Evolutionary conservation across 1,140 invertebrate genomes (phyloP), one percentile per base, ranked within the genome.

Genomic region (Penaeus indicus): DNA sequence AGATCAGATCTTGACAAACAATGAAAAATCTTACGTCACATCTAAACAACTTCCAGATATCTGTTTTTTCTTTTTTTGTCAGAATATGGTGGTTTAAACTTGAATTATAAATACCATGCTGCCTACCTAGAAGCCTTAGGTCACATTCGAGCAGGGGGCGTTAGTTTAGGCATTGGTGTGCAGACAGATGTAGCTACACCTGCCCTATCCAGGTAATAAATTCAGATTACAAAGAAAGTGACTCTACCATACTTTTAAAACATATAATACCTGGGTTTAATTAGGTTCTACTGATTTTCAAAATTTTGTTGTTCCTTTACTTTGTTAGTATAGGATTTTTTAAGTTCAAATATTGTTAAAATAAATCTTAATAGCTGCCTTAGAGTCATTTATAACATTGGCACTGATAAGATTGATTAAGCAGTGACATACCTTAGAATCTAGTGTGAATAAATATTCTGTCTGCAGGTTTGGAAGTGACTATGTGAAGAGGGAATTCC

Each of bases 11-110:
- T 69, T 69, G 16, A 69, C n/a, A 69, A 69, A 18, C 22, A 69
- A 69, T 69, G 67, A 47, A 5, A 3, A 21, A 77, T 32, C 47
- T 3, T 75, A 32, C 5, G 5, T 38, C 38, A 38, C 5, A 38
- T 38, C 5, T 38, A 38, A 38, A 32, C 42, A 27, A 54, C 21
- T 27, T 1, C 62, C 11, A 22, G 54, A 54, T 80, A 78, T 61
- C 11, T 75, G 83, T 63, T 86, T 90, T 62, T 86, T 25, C 47
- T 75, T 7, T 86, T 92, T 92, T 86, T 38, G 38, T 38, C 87
- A 94, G 95, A 94, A 90, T 95, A 94, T 93, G 94, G 94, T 63
- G 95, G 95, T 16, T 90, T 94, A 19, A 95, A 94, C 8, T 91
- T 95, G 69, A 94, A 95, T 91, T 95, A 94, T 91, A 93, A 93